phyloP scores from a whole-genome alignment of 2,888 invertebrate genomes.

The Oscheius myriophilus region DNA sequence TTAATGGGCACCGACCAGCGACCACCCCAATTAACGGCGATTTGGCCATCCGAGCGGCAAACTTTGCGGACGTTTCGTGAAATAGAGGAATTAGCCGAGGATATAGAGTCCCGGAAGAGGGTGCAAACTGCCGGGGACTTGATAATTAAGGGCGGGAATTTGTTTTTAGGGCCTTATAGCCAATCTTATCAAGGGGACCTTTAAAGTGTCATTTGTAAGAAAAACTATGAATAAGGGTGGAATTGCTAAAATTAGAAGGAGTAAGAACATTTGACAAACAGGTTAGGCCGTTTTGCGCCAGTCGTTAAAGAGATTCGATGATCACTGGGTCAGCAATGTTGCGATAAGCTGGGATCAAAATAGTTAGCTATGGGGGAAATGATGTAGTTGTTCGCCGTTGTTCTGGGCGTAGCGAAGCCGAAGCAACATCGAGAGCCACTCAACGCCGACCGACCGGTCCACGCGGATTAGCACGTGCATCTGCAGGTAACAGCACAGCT shows the following conservation, averaged over 20 bases:
- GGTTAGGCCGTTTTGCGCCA: too few relatives aligned
- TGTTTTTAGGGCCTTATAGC: too few relatives aligned
- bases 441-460: constrained; percentile 26
- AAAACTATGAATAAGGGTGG: too few relatives aligned
- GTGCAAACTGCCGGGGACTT: too few relatives aligned
- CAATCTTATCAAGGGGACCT: too few relatives aligned
- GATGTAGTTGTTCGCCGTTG: constrained; percentile 9
- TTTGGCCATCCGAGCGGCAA: constrained; percentile 24
- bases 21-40: constrained; percentile 18
- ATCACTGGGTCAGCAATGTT: not conserved
- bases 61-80: not conserved
- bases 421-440: constrained; percentile 31
- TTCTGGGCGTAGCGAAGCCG: constrained; percentile 23
- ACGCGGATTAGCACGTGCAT: constrained; percentile 27
- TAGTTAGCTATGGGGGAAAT: not conserved
- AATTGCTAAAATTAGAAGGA: too few relatives aligned
- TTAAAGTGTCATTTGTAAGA: too few relatives aligned
- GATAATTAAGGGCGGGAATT: not conserved
- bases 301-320: too few relatives aligned
- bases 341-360: not conserved
- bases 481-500: constrained; percentile 22
- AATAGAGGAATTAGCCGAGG: too few relatives aligned
- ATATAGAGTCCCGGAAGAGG: too few relatives aligned
- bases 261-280: too few relatives aligned
- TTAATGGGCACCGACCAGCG: constrained; percentile 23